A percentile compares a stretch with the other conserved stretches of the same genome.
phyloP scores from a whole-genome alignment of 2,113 vertebrate genomes.

The Dicerorhinus sumatrensis region DNA sequence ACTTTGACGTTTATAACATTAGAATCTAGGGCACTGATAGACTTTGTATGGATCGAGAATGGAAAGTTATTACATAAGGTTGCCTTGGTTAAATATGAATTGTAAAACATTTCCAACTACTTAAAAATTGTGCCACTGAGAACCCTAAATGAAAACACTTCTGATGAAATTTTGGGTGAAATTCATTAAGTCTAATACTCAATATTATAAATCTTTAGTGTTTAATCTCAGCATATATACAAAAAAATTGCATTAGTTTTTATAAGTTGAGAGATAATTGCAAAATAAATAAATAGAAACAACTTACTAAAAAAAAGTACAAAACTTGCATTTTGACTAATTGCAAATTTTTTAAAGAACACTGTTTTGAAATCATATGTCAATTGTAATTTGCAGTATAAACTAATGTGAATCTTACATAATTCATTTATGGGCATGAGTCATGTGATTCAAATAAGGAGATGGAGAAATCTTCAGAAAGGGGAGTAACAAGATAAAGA shows the following conservation, averaged over 20 bases:
- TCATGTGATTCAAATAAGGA: neutral
- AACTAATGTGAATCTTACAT: neutral
- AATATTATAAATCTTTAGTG: neutral
- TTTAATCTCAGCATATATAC: neutral
- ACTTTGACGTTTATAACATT: neutral
- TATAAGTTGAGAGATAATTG: neutral
- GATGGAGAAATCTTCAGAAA: conserved; percentile 24
- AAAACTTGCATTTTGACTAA: neutral
- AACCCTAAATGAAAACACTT: neutral
- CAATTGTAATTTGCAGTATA: neutral
- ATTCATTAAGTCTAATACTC: neutral
- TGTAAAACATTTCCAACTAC: neutral
- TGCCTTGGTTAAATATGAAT: conserved; percentile 61
- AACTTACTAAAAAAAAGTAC: neutral
- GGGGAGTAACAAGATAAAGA: conserved; percentile 20
- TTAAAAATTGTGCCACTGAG: conserved; percentile 44
- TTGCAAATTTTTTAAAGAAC: neutral
- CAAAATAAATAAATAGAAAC: conserved; percentile 37
- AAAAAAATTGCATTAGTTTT: conserved; percentile 10
- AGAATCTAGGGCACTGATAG: conserved; percentile 29
- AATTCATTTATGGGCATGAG: conserved; percentile 12
- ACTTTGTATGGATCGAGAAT: neutral
- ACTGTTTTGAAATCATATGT: conserved; percentile 1
- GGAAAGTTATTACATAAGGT: conserved; percentile 14
- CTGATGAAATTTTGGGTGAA: conserved; percentile 9